Evolutionary conservation across 1,140 invertebrate species (phyloP).

Genomic region (Lasioglossum baleicum): DNA sequence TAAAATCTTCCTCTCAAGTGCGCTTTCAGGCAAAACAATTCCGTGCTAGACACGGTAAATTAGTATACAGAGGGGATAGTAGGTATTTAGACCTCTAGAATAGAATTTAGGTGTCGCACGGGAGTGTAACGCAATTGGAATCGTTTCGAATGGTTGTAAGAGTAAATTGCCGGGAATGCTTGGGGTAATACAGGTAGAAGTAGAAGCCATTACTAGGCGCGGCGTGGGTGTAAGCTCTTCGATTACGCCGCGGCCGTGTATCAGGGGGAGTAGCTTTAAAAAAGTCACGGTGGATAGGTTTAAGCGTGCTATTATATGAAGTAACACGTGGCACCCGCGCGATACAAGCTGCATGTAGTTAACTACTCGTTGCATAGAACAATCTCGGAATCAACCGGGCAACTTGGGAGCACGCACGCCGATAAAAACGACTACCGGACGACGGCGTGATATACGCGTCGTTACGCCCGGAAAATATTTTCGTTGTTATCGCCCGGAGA

Average conservation of each 20-base stretch:
- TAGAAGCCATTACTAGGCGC: not conserved
- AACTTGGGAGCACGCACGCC: constrained; percentile 54
- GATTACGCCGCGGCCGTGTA: constrained; percentile 15
- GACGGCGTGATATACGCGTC: constrained; percentile 27
- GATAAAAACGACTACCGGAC: constrained; percentile 43
- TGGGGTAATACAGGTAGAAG: not conserved
- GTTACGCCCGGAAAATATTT: constrained; percentile 34
- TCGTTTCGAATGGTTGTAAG: constrained; percentile 1
- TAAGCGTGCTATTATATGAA: constrained; percentile 55
- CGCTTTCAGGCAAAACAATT: not conserved
- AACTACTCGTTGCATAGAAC: constrained; percentile 37
- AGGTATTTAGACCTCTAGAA: not conserved
- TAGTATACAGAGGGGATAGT: not conserved
- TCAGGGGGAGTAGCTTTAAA: constrained; percentile 36
- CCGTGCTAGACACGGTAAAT: not conserved
- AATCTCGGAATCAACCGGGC: constrained; percentile 50
- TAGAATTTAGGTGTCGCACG: not conserved
- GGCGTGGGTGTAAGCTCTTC: constrained; percentile 1
- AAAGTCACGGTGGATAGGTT: constrained; percentile 55
- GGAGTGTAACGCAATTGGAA: not conserved
- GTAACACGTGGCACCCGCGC: constrained; percentile 40
- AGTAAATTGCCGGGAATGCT: not conserved
- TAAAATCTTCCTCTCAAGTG: too few species aligned
- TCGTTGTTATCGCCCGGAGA: constrained; percentile 25
- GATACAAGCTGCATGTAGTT: constrained; percentile 60